Conservation (phyloP, 2,797 vertebrate species). For the Pipistrellus pipistrellus region DNA sequence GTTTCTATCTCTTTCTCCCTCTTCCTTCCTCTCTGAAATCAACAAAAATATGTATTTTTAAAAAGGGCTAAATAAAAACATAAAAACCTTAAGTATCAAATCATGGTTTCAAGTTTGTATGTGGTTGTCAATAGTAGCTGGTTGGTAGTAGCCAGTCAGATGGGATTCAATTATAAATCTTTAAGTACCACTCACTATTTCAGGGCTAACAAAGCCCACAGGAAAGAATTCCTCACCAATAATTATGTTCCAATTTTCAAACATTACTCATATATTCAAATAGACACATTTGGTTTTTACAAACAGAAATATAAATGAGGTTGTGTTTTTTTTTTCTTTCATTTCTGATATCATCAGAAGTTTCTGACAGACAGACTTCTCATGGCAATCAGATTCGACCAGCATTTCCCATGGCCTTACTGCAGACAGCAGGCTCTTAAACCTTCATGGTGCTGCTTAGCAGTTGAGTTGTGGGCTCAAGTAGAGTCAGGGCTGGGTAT, state of each 20-base stretch:
- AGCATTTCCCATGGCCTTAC: not conserved
- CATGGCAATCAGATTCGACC: not conserved
- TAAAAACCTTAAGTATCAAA: not conserved
- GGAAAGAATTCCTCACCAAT: not conserved
- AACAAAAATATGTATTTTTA: no score
- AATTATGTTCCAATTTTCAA: not conserved
- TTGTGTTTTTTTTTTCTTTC: not conserved
- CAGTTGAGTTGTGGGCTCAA: fast-evolving
- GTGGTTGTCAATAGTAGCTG: not conserved
- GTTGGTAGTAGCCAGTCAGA: no score
- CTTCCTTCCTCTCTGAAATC: no score
- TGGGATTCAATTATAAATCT: not conserved
- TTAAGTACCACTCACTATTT: not conserved
- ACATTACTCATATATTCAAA: not conserved
- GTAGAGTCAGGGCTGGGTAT: not conserved
- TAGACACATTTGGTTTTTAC: not conserved
- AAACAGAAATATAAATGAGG: not conserved
- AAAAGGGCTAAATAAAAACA: not conserved
- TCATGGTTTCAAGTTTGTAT: not conserved
- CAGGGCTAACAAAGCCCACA: not conserved
- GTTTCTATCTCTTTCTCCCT: no score
- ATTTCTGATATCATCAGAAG: not conserved
- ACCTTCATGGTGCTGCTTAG: fast-evolving
- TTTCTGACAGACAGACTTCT: not conserved
- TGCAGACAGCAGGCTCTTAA: not conserved